Conservation (phyloP, 1,140 invertebrate species). For the Cotesia vestalis region DNA sequence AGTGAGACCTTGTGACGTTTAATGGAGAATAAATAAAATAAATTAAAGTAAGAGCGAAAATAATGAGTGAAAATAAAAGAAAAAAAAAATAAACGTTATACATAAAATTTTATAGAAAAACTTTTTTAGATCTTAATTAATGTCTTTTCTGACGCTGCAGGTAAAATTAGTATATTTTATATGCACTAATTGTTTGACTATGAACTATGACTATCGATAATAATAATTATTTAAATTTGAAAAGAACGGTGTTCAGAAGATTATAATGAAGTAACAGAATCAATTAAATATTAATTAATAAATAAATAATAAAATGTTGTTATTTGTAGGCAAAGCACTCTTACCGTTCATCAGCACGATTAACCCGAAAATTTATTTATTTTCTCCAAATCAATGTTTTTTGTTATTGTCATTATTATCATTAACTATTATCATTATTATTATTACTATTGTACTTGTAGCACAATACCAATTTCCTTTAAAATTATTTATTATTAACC, state of each 20-base stretch:
- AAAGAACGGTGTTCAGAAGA: constrained; percentile 67
- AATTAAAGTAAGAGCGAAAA: neutral
- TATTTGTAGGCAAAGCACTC: constrained; percentile 10
- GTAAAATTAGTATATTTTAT: constrained; percentile 68
- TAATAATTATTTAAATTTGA: constrained; percentile 45
- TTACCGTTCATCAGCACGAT: constrained; percentile 19
- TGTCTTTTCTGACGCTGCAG: constrained; percentile 65
- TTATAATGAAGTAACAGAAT: constrained; percentile 42
- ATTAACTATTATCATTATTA: no score
- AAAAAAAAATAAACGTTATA: constrained; percentile 38
- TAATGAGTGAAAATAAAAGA: constrained; percentile 27
- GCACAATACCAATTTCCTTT: constrained; percentile 16
- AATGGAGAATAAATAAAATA: constrained; percentile 39
- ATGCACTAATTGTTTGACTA: constrained; percentile 68
- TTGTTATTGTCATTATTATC: no score
- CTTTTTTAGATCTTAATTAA: constrained; percentile 58
- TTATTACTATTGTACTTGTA: neutral
- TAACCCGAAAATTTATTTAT: neutral
- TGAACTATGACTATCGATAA: constrained; percentile 66
- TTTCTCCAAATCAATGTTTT: no score
- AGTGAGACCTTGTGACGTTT: constrained; percentile 58
- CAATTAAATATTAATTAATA: no score
- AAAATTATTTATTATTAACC: neutral
- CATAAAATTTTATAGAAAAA: constrained; percentile 61
- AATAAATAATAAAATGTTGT: constrained; percentile 5